Evolutionary conservation across 2,888 invertebrate species (phyloP).

Genomic region (Hemaris fuciformis): DNA sequence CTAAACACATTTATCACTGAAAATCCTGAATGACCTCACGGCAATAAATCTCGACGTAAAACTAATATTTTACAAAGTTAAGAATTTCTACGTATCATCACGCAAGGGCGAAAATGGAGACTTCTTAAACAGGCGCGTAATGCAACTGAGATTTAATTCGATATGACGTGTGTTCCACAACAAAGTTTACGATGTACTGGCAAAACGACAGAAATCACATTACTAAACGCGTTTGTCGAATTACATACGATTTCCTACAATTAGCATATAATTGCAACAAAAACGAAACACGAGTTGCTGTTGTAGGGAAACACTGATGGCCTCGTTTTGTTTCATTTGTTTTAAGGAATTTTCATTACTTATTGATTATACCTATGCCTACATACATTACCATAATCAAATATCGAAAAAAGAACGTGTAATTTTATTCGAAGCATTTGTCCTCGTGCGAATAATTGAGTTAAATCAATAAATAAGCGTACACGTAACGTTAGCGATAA

Average conservation of each 20-base stretch:
- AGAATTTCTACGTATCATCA: background rate
- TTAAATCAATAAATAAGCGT: background rate
- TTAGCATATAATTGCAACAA: constrained; percentile 39
- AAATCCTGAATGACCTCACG: constrained; percentile 23
- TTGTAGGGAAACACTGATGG: constrained; percentile 37
- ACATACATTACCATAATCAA: background rate
- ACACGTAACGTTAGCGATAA: background rate
- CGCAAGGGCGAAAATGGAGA: background rate
- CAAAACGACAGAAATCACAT: constrained; percentile 35
- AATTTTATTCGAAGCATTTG: background rate
- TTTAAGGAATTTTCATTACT: constrained; percentile 20
- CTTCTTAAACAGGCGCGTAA: constrained; percentile 26
- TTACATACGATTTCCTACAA: constrained; percentile 41
- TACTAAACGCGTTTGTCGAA: constrained; percentile 45
- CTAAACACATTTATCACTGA: constrained; percentile 24
- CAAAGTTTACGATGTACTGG: constrained; percentile 31
- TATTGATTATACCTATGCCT: background rate
- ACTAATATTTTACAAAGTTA: background rate
- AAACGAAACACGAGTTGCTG: constrained; percentile 31
- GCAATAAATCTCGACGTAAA: background rate
- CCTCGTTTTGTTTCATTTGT: constrained; percentile 23
- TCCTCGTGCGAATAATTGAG: background rate
- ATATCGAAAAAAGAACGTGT: background rate
- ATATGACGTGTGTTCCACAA: constrained; percentile 10
- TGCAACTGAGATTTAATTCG: constrained; percentile 13